Percentiles rank a stretch among this genome's conserved stretches.
phyloP scores from a whole-genome alignment of 37 sponge, comb jelly and placozoan genomes.

The Cliona cf. orientalis region DNA sequence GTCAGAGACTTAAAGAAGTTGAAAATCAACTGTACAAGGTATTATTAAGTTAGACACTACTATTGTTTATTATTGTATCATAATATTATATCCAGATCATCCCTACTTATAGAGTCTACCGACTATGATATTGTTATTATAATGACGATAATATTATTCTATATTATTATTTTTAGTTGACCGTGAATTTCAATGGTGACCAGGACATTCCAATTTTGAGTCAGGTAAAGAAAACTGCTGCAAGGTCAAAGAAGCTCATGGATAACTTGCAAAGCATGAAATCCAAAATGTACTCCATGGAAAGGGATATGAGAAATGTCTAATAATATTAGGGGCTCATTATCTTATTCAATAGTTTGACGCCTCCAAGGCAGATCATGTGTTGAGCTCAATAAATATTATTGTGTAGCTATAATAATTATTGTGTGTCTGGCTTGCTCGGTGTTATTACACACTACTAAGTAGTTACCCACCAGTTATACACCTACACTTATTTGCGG shows the following conservation, averaged over 20 bases:
- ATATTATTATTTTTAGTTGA: conserved; percentile 62
- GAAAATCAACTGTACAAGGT: conserved; percentile 97
- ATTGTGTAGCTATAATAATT: too few relatives aligned
- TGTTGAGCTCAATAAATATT: too few relatives aligned
- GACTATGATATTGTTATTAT: background rate
- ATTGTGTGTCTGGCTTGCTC: too few relatives aligned
- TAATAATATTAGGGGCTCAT: too few relatives aligned
- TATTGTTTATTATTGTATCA: background rate
- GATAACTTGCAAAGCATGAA: conserved; percentile 92
- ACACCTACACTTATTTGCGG: too few relatives aligned
- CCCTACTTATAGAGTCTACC: background rate
- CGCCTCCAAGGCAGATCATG: too few relatives aligned
- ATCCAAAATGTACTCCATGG: conserved; percentile 90
- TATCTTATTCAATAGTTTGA: too few relatives aligned
- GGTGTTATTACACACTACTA: too few relatives aligned
- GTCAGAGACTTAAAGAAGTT: conserved; percentile 87
- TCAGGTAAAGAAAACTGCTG: conserved; percentile 86
- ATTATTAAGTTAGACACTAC: background rate
- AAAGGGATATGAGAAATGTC: conserved; percentile 83
- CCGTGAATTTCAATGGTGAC: conserved; percentile 78
- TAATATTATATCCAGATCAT: too few relatives aligned
- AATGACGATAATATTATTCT: background rate
- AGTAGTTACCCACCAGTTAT: too few relatives aligned
- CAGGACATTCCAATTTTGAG: conserved; percentile 88
- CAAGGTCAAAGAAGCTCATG: conserved; percentile 87